Evolutionary conservation across 2,888 invertebrate species (phyloP).

Genomic region (Drosophila cognata): DNA sequence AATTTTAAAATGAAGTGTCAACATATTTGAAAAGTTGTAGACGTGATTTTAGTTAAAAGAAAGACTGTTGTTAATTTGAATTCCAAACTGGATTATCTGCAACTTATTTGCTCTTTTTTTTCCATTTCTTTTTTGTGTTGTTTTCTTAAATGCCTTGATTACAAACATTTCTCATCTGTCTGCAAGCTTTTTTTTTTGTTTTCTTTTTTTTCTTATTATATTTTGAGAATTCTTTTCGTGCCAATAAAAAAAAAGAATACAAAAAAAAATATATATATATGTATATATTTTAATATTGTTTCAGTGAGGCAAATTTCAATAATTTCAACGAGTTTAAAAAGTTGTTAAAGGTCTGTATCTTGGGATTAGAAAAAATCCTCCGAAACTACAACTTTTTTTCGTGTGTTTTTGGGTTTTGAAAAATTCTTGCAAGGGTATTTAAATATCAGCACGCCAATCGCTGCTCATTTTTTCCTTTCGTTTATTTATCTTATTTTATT

Average conservation of each 20-base stretch:
- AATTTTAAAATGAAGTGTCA: not conserved
- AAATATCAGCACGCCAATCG: not conserved
- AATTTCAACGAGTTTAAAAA: not conserved
- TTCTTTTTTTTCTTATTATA: not conserved
- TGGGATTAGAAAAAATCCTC: not conserved
- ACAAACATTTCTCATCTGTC: not conserved
- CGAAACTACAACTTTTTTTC: not conserved
- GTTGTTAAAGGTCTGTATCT: not conserved
- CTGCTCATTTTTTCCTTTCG: conserved; percentile 9
- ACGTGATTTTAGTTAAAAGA: not conserved
- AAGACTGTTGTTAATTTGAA: not conserved
- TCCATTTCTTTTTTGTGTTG: not conserved
- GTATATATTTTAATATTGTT: not conserved
- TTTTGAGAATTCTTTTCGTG: not conserved
- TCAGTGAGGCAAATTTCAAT: not conserved
- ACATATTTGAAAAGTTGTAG: not conserved
- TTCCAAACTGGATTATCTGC: not conserved
- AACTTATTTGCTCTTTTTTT: not conserved
- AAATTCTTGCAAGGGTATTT: conserved; percentile 18
- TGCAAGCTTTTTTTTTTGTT: too few species aligned
- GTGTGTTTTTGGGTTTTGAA: not conserved
- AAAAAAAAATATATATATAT: not conserved
- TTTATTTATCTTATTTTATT: conserved; percentile 15
- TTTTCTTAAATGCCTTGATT: not conserved
- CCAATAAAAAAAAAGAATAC: not conserved